phyloP scores from a whole-genome alignment of 1,140 invertebrate genomes.

The Bombus ignitus region DNA sequence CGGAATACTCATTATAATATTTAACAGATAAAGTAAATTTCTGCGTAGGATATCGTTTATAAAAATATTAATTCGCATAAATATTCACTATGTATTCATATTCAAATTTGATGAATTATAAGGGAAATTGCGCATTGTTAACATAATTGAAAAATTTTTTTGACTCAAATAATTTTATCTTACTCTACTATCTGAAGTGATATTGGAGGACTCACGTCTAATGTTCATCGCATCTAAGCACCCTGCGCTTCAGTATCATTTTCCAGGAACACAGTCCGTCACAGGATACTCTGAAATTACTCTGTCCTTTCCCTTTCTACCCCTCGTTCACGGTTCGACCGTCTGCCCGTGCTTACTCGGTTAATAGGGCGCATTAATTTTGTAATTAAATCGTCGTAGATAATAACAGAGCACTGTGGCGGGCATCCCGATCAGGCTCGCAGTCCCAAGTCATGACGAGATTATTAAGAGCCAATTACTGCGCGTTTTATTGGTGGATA shows the following conservation, averaged over 20 bases:
- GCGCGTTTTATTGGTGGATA: slow-evolving; percentile 75
- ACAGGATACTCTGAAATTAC: slow-evolving; percentile 33
- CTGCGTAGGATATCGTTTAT: no score
- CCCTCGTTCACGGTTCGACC: not conserved
- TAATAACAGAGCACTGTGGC: slow-evolving; percentile 77
- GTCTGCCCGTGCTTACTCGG: slow-evolving; percentile 32
- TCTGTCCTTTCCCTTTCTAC: slow-evolving; percentile 6
- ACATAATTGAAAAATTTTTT: no score
- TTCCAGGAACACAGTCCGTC: slow-evolving; percentile 24
- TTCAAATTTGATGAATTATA: no score
- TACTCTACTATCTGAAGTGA: not conserved
- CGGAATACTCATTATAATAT: no score
- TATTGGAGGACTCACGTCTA: not conserved
- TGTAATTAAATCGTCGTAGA: slow-evolving; percentile 80
- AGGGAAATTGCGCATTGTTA: no score
- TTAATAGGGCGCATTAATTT: slow-evolving; percentile 80
- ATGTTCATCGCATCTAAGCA: not conserved
- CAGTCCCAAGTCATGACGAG: slow-evolving; percentile 80
- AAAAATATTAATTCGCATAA: no score
- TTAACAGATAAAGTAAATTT: no score
- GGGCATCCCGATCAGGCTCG: slow-evolving; percentile 63
- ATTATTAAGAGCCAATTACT: slow-evolving; percentile 81
- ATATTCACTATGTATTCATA: no score
- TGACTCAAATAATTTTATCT: not conserved
- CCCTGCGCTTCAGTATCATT: not conserved